A percentile compares a stretch with the other conserved stretches of the same genome.
phyloP scores from a whole-genome alignment of 1,140 invertebrate genomes.

The Drosophila lini region DNA sequence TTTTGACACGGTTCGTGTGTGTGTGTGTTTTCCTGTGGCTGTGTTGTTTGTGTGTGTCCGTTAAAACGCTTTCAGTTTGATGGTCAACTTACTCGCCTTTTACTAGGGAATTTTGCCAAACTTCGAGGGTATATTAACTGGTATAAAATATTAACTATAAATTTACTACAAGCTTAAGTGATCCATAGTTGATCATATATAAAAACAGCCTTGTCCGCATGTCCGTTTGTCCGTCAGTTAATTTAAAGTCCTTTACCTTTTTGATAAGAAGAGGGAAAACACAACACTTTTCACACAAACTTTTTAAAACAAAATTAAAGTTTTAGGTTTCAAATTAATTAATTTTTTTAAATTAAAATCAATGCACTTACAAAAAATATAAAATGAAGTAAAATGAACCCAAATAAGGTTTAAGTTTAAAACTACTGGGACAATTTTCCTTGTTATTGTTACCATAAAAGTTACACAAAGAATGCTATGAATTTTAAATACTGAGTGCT shows the following conservation, averaged over 20 bases:
- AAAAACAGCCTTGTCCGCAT: not conserved
- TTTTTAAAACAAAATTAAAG: too few species aligned
- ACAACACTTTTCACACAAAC: too few species aligned
- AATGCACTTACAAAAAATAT: not conserved
- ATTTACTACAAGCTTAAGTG: not conserved
- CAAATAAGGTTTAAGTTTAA: not conserved
- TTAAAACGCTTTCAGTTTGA: slow-evolving; percentile 47
- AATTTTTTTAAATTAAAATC: too few species aligned
- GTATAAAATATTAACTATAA: not conserved
- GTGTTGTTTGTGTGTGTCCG: slow-evolving; percentile 3
- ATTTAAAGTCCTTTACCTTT: not conserved
- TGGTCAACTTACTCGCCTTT: slow-evolving; percentile 36
- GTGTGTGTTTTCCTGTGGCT: slow-evolving; percentile 1
- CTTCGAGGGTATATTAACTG: not conserved
- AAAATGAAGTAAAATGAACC: not conserved
- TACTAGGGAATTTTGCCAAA: not conserved
- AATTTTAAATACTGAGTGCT: not conserved
- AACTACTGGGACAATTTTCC: too few species aligned
- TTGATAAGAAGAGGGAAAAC: too few species aligned
- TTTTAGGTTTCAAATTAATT: too few species aligned
- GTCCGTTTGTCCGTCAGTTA: not conserved
- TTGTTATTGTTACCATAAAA: too few species aligned
- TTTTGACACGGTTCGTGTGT: slow-evolving; percentile 33
- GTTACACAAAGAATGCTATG: not conserved
- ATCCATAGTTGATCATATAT: too few species aligned